Base-by-base conservation (phyloP, 2,113 vertebrate genomes). In the Festucalex cinctus region DNA sequence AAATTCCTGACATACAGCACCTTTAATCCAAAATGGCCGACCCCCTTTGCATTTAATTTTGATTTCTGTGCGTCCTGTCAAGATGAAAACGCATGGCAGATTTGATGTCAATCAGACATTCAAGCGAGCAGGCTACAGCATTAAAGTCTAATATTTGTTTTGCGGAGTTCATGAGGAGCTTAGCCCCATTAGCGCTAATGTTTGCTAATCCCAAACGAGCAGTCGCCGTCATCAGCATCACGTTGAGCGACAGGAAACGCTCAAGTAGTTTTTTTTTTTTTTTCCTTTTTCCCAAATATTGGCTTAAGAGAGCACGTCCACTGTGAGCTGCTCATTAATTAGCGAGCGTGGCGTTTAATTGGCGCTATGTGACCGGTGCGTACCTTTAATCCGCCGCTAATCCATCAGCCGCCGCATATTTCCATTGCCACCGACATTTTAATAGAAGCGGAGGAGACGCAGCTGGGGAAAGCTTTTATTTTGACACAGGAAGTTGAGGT, bases 311-410 rank as follows among this genome's bases (percentile, higher is more conserved):
- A 69, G 75, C 51, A 19, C 76, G 81, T 83, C 71, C 71, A 56
- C 63, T 49, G 74, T 83, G 77, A 87, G 71, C 80, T 65, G 78
- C 82, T 85, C 80, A 73, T 86, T 83, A 86, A 87, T 87, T 84
- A 82, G 77, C 58, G 37, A 70, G 64, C 76, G 71, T 68, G 61
- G 66, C 75, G 41, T 80, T 80, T 86, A 83, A 83, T 81, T 46
- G 69, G 66, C 58, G 59, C 67, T 75, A 73, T 75, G 83, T 75
- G 76, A 81, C 81, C 63, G 9, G 32, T 71, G 48, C 77, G 70
- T 74, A 81, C 81, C 77, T 76, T 76, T 73, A 74, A 84, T 63
- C 80, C 49, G n/a, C 58, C 19, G 65, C 16, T 79, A 76, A 82
- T 79, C 82, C 51, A 67, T 14, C 73, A 68, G 39, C 61, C 64